Conservation (phyloP, 2,113 vertebrate species). For the Formicarius rufipectus region DNA sequence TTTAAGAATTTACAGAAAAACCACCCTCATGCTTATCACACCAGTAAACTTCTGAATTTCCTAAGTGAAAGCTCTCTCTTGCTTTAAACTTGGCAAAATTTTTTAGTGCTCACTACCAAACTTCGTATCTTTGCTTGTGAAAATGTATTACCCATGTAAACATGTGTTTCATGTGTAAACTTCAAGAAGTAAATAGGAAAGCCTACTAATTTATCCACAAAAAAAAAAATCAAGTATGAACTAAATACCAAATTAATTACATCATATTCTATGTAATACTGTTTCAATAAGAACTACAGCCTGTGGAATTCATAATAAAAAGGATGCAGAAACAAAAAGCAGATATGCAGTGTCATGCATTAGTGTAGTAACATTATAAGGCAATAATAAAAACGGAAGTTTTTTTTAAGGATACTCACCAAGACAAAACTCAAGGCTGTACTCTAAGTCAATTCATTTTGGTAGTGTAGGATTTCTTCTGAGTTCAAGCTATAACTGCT, state of each 20-base stretch:
- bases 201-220: background rate
- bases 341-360: conserved; percentile 47
- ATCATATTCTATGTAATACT: conserved; percentile 66
- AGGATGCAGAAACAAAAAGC: conserved; percentile 55
- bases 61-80: conserved; percentile 12
- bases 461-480: conserved; percentile 5
- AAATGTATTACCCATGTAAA: conserved; percentile 69
- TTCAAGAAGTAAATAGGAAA: conserved; percentile 62
- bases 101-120: background rate
- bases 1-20: conserved; percentile 47
- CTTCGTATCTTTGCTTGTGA: conserved; percentile 26
- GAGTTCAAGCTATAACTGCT: background rate
- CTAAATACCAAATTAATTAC: conserved; percentile 30
- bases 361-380: conserved; percentile 65
- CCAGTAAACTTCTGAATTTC: conserved; percentile 15
- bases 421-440: conserved; percentile 36
- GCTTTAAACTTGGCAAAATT: conserved; percentile 33
- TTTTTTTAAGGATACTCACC: background rate
- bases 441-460: background rate
- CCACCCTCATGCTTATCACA: background rate
- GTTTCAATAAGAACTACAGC: conserved; percentile 61
- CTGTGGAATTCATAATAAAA: conserved; percentile 56
- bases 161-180: conserved; percentile 71
- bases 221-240: conserved; percentile 39
- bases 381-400: conserved; percentile 29